phyloP scores from a whole-genome alignment of 1,140 invertebrate species.

The Contarinia nasturtii region DNA sequence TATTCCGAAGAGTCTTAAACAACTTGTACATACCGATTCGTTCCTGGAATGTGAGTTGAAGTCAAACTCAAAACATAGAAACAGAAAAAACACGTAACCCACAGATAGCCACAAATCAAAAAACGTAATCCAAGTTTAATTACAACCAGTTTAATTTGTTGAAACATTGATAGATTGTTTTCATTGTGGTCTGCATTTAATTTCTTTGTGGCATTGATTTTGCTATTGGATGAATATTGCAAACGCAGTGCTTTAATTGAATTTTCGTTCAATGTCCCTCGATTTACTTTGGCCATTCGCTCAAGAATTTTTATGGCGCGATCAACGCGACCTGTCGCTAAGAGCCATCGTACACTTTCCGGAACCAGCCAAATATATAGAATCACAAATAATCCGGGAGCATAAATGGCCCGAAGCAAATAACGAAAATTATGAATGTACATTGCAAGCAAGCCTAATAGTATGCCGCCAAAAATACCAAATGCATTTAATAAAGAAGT shows the following conservation, averaged over 20 bases:
- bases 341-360: conserved; percentile 51
- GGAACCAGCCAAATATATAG: conserved; percentile 36
- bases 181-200: no score
- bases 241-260: neutral
- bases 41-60: conserved; percentile 47
- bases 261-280: conserved; percentile 31
- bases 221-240: conserved; percentile 12
- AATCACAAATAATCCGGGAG: conserved; percentile 39
- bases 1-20: no score
- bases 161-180: conserved; percentile 4
- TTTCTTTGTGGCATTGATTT: conserved; percentile 13
- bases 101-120: conserved; percentile 42
- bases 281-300: conserved; percentile 47
- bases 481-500: conserved; percentile 51
- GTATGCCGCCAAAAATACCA: conserved; percentile 55
- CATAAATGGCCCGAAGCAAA: conserved; percentile 44
- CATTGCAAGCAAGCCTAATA: conserved; percentile 45
- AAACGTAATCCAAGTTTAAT: conserved; percentile 34
- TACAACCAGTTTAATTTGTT: conserved; percentile 11
- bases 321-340: conserved; percentile 43
- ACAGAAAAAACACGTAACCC: conserved; percentile 47
- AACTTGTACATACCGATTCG: conserved; percentile 40
- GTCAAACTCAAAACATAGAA: conserved; percentile 70
- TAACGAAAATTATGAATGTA: conserved; percentile 46
- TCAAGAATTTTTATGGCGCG: conserved; percentile 35